Evolutionary conservation across 2,797 vertebrate genomes (phyloP).

Genomic region (Propithecus deckenii): DNA sequence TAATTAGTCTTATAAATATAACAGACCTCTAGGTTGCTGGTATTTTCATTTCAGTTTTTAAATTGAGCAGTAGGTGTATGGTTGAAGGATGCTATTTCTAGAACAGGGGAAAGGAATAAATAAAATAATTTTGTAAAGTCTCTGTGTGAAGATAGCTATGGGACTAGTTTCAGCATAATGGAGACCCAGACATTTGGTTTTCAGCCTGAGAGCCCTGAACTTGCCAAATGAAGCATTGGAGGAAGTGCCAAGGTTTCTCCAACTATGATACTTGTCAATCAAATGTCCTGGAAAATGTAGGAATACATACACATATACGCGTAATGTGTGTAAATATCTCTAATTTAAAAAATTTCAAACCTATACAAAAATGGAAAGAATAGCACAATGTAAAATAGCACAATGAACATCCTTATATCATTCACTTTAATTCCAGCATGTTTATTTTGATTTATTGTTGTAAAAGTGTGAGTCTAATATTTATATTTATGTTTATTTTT

Average conservation of each 20-base stretch:
- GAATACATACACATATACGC: neutral
- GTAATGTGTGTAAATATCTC: neutral
- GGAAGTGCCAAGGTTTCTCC: neutral
- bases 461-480: neutral
- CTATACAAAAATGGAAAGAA: neutral
- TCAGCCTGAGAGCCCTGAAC: neutral
- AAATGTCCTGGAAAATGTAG: neutral
- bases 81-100: neutral
- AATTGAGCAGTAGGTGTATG: neutral
- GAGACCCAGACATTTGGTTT: neutral
- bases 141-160: neutral
- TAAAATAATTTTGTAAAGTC: neutral
- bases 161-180: neutral
- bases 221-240: neutral
- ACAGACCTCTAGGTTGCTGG: neutral
- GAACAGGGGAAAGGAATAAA: neutral
- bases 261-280: neutral
- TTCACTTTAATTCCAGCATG: neutral
- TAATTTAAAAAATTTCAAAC: neutral
- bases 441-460: neutral
- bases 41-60: constrained; percentile 41
- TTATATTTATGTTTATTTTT: neutral
- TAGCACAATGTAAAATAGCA: neutral
- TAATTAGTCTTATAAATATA: neutral
- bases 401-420: neutral